Conservation (phyloP, 1,140 invertebrate species). For the Drosophila varians region DNA sequence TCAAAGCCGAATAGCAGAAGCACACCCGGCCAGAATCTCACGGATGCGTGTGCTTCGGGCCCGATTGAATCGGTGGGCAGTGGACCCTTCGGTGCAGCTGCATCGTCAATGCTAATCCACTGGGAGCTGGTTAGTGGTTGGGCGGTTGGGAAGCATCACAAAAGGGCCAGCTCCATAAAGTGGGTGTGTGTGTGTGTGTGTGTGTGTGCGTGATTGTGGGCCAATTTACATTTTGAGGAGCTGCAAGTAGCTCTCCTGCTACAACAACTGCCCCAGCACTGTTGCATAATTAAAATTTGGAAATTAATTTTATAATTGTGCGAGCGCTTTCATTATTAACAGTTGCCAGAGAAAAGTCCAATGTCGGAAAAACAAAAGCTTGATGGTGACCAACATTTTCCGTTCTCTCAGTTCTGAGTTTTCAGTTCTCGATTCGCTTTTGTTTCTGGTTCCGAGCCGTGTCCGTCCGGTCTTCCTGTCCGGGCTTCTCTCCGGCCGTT, state of each 20-base stretch:
- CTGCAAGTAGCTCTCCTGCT: background rate
- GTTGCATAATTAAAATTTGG: constrained; percentile 79
- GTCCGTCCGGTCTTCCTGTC: constrained; percentile 47
- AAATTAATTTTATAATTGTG: constrained; percentile 79
- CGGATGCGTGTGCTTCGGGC: constrained; percentile 28
- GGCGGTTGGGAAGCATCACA: constrained; percentile 9
- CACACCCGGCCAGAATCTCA: constrained; percentile 42
- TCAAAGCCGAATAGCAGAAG: constrained; percentile 66
- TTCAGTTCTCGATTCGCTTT: constrained; percentile 25
- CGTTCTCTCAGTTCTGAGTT: constrained; percentile 2
- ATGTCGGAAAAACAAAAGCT: constrained; percentile 56
- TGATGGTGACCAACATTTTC: constrained; percentile 41
- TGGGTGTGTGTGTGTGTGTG: background rate
- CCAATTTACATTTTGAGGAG: constrained; percentile 69
- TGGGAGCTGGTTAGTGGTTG: background rate
- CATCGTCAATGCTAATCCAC: constrained; percentile 20
- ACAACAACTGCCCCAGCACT: constrained; percentile 29
- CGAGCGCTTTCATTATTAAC: constrained; percentile 68
- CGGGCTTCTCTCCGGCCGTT: constrained; percentile 37
- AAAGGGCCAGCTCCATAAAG: constrained; percentile 9
- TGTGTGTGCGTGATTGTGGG: constrained; percentile 7
- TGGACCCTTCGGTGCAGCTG: constrained; percentile 7
- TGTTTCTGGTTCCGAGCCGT: constrained; percentile 37
- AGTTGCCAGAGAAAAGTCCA: constrained; percentile 25
- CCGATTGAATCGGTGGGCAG: constrained; percentile 22